Evolutionary conservation across 2,113 vertebrate species (phyloP).

Genomic region (Calonectris borealis): DNA sequence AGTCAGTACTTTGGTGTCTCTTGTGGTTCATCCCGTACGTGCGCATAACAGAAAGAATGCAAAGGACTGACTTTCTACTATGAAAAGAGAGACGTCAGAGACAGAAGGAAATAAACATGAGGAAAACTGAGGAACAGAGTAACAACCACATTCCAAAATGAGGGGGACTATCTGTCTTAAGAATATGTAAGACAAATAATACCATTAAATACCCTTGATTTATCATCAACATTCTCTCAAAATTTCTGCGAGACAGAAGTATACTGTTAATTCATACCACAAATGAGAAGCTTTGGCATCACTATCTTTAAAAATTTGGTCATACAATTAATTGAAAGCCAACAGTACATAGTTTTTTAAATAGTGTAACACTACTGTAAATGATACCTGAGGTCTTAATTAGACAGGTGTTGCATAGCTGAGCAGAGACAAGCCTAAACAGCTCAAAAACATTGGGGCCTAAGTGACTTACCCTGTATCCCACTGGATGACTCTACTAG

Average conservation of each 20-base stretch:
- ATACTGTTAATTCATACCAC: neutral
- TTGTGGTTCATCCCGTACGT: neutral
- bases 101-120: neutral
- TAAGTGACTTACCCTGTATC: slow-evolving; percentile 59
- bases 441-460: slow-evolving; percentile 34
- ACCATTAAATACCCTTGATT: neutral
- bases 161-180: neutral
- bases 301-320: neutral
- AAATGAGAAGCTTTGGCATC: neutral
- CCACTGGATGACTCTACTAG: slow-evolving; percentile 57
- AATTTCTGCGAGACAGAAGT: neutral
- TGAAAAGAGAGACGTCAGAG: neutral
- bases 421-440: slow-evolving; percentile 32
- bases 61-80: neutral
- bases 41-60: neutral
- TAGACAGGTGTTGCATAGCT: neutral
- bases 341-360: neutral
- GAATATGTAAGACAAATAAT: neutral
- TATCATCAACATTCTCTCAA: neutral
- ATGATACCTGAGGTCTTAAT: neutral
- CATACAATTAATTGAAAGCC: neutral
- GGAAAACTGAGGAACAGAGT: neutral
- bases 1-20: neutral
- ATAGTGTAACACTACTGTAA: neutral
- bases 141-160: neutral